A percentile compares a stretch with the other conserved stretches of the same genome.
These are phyloP conservation scores for Helarctos malayanus DNA, from an alignment of 2,797 vertebrate genomes.

Conservation along the genomic window DNA sequence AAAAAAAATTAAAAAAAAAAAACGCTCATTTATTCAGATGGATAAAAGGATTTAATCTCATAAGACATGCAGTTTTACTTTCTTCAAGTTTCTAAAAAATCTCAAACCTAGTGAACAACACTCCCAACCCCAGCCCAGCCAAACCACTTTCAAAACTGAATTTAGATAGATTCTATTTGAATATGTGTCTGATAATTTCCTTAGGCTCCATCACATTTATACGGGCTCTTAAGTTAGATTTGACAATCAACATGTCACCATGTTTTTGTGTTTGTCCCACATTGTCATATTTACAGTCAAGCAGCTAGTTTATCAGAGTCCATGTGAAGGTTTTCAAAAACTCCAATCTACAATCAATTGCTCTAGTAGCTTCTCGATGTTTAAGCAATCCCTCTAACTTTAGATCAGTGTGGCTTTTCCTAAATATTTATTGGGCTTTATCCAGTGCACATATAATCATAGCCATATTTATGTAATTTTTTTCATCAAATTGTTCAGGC, in stretches of 20 bases:
- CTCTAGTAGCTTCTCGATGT: not conserved
- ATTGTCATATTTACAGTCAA: not conserved
- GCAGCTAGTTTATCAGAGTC: not conserved
- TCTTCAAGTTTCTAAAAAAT: conserved; percentile 84
- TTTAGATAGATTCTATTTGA: conserved; percentile 43
- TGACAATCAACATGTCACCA: not conserved
- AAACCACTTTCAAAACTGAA: conserved; percentile 67
- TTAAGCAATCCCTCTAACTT: conserved; percentile 3
- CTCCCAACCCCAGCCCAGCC: not conserved
- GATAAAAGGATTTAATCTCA: conserved; percentile 86
- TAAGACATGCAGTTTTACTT: conserved; percentile 80
- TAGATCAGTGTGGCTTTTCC: not conserved
- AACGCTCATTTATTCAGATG: conserved; percentile 88
- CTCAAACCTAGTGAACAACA: conserved; percentile 77
- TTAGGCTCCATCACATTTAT: not conserved
- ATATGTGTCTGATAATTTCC: not conserved
- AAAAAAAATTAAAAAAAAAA: conserved; percentile 85
- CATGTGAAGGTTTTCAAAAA: not conserved
- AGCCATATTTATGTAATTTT: not conserved
- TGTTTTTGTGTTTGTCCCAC: not conserved
- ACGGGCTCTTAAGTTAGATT: not conserved
- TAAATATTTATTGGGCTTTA: conserved; percentile 36
- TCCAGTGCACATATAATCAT: not conserved
- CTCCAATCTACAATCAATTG: not conserved
- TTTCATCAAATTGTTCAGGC: conserved; percentile 2